These are phyloP conservation scores for Ecliptopera silaceata DNA, from an alignment of 2,888 invertebrate genomes.

Conservation along the genomic window DNA sequence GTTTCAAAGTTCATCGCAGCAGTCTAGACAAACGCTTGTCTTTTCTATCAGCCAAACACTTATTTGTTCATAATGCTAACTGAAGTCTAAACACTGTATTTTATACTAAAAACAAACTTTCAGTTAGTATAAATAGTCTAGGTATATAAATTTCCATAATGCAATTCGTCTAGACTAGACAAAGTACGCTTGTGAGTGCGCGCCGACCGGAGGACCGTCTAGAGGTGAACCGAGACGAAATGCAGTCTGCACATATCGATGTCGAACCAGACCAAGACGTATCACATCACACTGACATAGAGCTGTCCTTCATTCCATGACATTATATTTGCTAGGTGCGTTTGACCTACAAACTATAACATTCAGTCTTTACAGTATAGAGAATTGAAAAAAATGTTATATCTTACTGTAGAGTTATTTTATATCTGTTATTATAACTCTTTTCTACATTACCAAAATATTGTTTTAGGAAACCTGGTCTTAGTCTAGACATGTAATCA, in stretches of 20 bases:
- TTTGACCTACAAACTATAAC: conserved; percentile 23
- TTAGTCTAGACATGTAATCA: too few species aligned
- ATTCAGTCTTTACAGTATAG: too few species aligned
- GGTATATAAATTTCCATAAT: conserved; percentile 75
- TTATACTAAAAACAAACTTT: conserved; percentile 40
- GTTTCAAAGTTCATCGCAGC: conserved; percentile 2
- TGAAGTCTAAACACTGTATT: conserved; percentile 23
- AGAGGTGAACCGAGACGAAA: conserved; percentile 67
- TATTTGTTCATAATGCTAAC: conserved; percentile 9
- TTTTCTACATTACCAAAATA: too few species aligned
- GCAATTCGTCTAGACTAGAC: conserved; percentile 80
- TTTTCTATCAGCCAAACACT: conserved; percentile 7
- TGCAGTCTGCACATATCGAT: conserved; percentile 49
- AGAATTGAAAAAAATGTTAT: too few species aligned
- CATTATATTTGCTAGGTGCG: conserved; percentile 19
- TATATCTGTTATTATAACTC: too few species aligned
- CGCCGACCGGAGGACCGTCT: conserved; percentile 59
- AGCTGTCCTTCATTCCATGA: conserved; percentile 33
- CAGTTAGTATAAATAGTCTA: conserved; percentile 60
- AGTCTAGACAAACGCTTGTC: conserved; percentile 9
- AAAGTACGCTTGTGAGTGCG: conserved; percentile 60
- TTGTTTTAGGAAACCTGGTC: too few species aligned
- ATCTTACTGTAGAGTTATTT: too few species aligned
- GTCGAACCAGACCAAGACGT: conserved; percentile 36
- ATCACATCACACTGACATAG: conserved; percentile 20